These are phyloP conservation scores for Tanypteryx hageni DNA, from an alignment of 2,888 invertebrate species.

Conservation along the genomic window DNA sequence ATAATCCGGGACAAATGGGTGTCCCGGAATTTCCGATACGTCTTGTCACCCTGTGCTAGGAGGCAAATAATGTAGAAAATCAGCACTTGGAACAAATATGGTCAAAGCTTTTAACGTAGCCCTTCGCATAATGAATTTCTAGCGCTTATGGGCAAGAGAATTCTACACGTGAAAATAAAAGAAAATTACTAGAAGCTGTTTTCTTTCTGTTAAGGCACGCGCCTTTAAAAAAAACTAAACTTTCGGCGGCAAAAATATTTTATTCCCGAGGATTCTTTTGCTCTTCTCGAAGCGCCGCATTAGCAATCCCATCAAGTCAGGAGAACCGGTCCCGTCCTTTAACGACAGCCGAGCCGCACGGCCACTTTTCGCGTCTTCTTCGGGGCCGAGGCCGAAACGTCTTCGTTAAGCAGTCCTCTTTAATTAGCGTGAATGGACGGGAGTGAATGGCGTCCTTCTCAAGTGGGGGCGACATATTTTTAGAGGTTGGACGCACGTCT, in stretches of 20 bases:
- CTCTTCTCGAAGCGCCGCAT: not conserved
- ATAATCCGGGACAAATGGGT: too few species aligned
- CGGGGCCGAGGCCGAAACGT: not conserved
- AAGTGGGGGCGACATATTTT: not conserved
- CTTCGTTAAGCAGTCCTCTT: not conserved
- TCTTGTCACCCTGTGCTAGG: too few species aligned
- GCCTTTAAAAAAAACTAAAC: not conserved
- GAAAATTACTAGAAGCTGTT: too few species aligned
- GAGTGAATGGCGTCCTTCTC: slow-evolving; percentile 1
- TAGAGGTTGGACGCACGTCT: not conserved
- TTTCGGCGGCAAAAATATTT: not conserved
- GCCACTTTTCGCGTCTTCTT: not conserved
- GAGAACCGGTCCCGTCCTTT: not conserved
- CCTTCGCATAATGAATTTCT: too few species aligned
- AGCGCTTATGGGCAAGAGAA: too few species aligned
- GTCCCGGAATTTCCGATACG: too few species aligned
- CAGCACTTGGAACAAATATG: too few species aligned
- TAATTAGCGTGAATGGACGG: not conserved
- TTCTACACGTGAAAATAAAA: too few species aligned
- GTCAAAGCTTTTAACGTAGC: too few species aligned
- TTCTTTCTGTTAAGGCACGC: too few species aligned
- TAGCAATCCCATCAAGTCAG: not conserved
- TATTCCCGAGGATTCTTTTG: not conserved
- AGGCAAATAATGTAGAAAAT: too few species aligned
- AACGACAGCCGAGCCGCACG: too few species aligned